Conservation (phyloP, 1,140 invertebrate species). For the Caligus rogercresseyi region DNA sequence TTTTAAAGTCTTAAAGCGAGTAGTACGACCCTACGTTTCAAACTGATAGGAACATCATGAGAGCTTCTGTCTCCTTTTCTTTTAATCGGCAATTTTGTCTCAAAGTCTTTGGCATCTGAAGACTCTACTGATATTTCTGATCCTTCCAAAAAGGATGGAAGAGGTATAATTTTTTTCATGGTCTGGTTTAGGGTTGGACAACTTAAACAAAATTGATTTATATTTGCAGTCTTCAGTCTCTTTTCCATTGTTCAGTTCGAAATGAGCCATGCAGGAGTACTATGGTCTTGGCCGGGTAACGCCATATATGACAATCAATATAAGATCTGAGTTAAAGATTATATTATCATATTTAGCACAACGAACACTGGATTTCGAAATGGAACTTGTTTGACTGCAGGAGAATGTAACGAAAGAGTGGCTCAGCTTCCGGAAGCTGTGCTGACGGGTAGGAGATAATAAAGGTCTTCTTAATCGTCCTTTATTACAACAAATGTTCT, state of each 20-base stretch:
- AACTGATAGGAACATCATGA: too few relatives aligned
- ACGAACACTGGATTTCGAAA: background rate
- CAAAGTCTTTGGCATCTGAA: too few relatives aligned
- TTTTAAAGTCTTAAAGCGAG: too few relatives aligned
- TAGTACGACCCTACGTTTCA: too few relatives aligned
- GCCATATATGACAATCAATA: background rate
- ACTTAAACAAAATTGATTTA: too few relatives aligned
- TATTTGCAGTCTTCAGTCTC: background rate
- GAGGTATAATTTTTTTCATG: background rate
- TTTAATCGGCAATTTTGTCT: too few relatives aligned
- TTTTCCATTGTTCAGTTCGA: background rate
- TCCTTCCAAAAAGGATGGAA: background rate
- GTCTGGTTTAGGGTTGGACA: too few relatives aligned
- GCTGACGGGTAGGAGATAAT: background rate
- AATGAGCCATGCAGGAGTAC: background rate
- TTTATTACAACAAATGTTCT: background rate
- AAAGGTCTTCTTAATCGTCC: background rate
- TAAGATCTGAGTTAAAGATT: background rate
- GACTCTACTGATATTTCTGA: too few relatives aligned
- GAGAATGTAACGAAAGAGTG: background rate
- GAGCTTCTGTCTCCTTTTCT: too few relatives aligned
- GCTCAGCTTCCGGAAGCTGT: background rate
- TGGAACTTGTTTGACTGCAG: background rate
- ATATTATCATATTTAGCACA: background rate
- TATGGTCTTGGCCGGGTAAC: background rate